Conservation (phyloP, 2,888 invertebrate genomes). For the Schizaphis graminum region DNA sequence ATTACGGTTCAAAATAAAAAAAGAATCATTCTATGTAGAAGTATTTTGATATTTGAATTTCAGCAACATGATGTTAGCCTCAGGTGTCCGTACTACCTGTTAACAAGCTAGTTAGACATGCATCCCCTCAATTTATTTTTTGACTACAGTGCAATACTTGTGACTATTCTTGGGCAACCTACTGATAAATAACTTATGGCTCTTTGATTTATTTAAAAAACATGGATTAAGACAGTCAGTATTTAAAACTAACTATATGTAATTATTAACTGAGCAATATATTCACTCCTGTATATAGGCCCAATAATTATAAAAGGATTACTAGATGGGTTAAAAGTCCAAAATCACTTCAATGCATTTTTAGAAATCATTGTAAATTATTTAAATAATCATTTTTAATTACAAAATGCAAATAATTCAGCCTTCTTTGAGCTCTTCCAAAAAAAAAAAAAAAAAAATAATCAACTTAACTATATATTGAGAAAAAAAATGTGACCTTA, state of each 20-base stretch:
- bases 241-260: background rate
- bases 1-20: background rate
- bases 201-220: background rate
- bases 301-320: background rate
- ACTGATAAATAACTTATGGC: background rate
- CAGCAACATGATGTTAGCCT: background rate
- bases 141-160: background rate
- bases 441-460: background rate
- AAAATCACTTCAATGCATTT: background rate
- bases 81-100: background rate
- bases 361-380: background rate
- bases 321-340: background rate
- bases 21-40: background rate
- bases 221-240: background rate
- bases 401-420: background rate
- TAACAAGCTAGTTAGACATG: background rate
- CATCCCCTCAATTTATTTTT: background rate
- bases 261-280: background rate
- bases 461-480: background rate
- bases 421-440: background rate
- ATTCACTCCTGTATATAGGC: background rate
- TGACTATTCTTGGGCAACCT: background rate
- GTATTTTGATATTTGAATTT: background rate
- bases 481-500: background rate
- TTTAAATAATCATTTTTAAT: background rate